Conservation (phyloP, 2,113 vertebrate species). For the Prionailurus viverrinus region DNA sequence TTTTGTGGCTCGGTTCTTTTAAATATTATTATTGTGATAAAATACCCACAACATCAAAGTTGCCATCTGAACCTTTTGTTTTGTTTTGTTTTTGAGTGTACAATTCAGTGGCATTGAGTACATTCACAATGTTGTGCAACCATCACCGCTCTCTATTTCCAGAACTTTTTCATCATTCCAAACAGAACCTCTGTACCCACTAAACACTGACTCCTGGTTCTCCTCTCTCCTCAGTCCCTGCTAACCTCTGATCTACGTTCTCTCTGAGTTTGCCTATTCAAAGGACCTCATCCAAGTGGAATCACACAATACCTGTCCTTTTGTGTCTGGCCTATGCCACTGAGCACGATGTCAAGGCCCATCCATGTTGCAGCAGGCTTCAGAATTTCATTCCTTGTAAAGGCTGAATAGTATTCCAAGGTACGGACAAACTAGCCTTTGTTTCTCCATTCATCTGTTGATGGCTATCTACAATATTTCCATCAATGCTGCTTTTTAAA, state of each 20-base stretch:
- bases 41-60: neutral
- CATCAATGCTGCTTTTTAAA: neutral
- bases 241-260: neutral
- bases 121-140: neutral
- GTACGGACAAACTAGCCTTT: too few species aligned
- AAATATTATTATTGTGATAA: neutral
- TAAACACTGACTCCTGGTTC: neutral
- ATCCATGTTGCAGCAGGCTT: accelerated
- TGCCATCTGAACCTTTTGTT: neutral
- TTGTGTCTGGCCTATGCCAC: too few species aligned
- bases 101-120: neutral
- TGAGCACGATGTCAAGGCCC: accelerated
- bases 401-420: neutral
- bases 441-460: neutral
- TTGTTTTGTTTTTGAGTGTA: neutral
- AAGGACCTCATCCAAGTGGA: neutral
- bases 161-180: neutral
- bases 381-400: neutral
- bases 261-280: neutral
- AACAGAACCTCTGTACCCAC: neutral
- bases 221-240: neutral
- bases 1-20: neutral
- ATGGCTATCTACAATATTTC: neutral
- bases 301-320: neutral
- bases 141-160: neutral